phyloP scores from a whole-genome alignment of 1,140 invertebrate species.

The Lerema accius region DNA sequence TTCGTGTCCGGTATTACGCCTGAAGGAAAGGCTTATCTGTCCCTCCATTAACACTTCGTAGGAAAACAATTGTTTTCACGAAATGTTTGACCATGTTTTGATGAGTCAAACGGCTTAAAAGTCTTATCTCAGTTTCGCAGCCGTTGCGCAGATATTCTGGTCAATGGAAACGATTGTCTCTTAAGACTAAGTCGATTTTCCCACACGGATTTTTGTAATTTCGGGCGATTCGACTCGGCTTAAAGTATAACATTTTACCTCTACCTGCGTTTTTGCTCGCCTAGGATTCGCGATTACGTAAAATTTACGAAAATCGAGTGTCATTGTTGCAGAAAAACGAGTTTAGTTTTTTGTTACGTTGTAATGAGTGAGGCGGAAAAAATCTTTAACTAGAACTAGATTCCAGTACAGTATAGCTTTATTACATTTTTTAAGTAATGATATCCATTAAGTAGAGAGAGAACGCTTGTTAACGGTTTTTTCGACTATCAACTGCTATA shows the following conservation, averaged over 20 bases:
- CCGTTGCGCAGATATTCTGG: slow-evolving; percentile 37
- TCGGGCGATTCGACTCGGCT: slow-evolving; percentile 1
- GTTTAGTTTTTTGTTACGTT: neutral
- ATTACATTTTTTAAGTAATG: neutral
- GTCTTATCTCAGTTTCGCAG: slow-evolving; percentile 39
- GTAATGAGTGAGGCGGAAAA: neutral
- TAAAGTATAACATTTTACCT: slow-evolving; percentile 6
- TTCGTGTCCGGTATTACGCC: slow-evolving; percentile 31
- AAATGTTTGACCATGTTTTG: slow-evolving; percentile 38
- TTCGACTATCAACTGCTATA: no score
- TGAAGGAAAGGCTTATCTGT: slow-evolving; percentile 38
- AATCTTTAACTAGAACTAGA: slow-evolving; percentile 1
- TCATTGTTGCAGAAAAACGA: slow-evolving; percentile 4
- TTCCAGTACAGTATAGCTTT: neutral
- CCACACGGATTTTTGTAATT: slow-evolving; percentile 6
- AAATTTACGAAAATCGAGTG: slow-evolving; percentile 14
- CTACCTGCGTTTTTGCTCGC: slow-evolving; percentile 15
- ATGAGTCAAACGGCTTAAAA: slow-evolving; percentile 39
- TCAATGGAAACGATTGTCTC: slow-evolving; percentile 30
- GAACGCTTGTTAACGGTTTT: neutral
- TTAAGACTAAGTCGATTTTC: slow-evolving; percentile 24
- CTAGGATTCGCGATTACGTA: slow-evolving; percentile 13
- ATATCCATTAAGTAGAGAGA: no score
- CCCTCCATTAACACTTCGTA: slow-evolving; percentile 44
- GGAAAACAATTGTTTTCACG: slow-evolving; percentile 43